A percentile compares a stretch with the other conserved stretches of the same genome.
Conservation (phyloP, 2,888 invertebrate genomes). For the Cryptocheilus praepositus region DNA sequence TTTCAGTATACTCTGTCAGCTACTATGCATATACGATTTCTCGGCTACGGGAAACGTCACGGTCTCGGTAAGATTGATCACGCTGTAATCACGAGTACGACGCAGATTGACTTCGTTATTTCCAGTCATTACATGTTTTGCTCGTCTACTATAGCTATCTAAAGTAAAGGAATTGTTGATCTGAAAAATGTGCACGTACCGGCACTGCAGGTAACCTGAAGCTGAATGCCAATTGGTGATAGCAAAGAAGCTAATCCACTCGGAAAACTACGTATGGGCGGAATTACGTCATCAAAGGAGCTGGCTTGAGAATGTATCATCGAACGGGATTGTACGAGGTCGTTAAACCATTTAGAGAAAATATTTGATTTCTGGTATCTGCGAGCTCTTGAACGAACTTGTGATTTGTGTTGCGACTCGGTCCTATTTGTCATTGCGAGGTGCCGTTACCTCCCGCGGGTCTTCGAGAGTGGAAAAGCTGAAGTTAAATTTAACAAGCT, state of each 20-base stretch:
- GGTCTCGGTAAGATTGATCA: constrained; percentile 38
- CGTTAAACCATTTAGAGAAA: constrained; percentile 49
- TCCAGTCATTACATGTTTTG: too few relatives aligned
- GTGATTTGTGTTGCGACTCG: constrained; percentile 50
- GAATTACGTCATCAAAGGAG: background rate
- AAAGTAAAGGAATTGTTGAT: too few relatives aligned
- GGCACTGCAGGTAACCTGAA: too few relatives aligned
- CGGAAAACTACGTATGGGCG: too few relatives aligned
- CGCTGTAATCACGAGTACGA: constrained; percentile 44
- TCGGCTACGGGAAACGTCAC: constrained; percentile 33
- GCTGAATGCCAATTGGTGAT: too few relatives aligned
- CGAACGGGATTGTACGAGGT: constrained; percentile 25
- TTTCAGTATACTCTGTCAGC: constrained; percentile 40
- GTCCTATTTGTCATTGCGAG: constrained; percentile 50
- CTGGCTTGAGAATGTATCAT: constrained; percentile 21
- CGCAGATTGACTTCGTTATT: too few relatives aligned
- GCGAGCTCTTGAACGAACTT: constrained; percentile 18
- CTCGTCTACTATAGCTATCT: too few relatives aligned
- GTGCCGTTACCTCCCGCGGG: constrained; percentile 55
- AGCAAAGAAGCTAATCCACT: too few relatives aligned
- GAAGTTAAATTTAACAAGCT: constrained; percentile 58
- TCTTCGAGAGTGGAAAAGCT: constrained; percentile 46
- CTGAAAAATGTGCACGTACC: too few relatives aligned
- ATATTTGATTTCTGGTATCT: constrained; percentile 53
- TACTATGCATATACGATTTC: constrained; percentile 31